Evolutionary conservation across 2,797 vertebrate species (phyloP), one percentile per base, ranked within the genome.

Genomic region (Pitangus sulphuratus): DNA sequence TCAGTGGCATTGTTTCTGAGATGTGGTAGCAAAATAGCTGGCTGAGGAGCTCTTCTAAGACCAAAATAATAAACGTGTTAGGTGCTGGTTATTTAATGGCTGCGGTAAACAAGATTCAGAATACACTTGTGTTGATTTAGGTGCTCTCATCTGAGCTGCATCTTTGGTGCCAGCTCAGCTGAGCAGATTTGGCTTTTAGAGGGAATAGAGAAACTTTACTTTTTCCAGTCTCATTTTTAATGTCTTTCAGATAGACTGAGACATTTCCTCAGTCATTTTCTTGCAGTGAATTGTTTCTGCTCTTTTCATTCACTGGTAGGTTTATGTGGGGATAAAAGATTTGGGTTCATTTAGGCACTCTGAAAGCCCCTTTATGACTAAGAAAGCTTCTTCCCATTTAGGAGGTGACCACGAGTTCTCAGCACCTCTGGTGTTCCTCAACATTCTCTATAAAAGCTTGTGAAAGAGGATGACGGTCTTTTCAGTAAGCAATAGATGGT

Each of bases 31-130:
- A 77, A 80, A 75, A 71, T 31, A 79, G 3, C 48, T 91, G 61
- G 8, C 56, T 65, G 37, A 58, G 22, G 17, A 50, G 9, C 30
- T 95, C 20, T 70, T 53, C 9, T 76, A 18, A 92, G 76, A 61
- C 16, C 3, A 26, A 53, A 76, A 69, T 33, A n/a, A 30, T 16
- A 30, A 48, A 31, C 0, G 1, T 1, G 1, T 35, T 64, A 35
- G 12, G 21, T 77, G 11, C 74, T 61, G 26, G 15, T 75, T 93
- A 24, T 50, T 85, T 84, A 45, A 37, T 31, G 20, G 3, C 28
- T 56, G 7, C 70, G 11, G 12, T 82, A 84, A 84, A 70, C 30
- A 26, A 66, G 16, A 24, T 62, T 91, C 40, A 62, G 51, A 75
- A 48, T 58, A 84, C 91, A 26, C 17, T 78, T 53, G 11, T 54